Conservation (phyloP, 2,113 vertebrate genomes). For the Nymphicus hollandicus region DNA sequence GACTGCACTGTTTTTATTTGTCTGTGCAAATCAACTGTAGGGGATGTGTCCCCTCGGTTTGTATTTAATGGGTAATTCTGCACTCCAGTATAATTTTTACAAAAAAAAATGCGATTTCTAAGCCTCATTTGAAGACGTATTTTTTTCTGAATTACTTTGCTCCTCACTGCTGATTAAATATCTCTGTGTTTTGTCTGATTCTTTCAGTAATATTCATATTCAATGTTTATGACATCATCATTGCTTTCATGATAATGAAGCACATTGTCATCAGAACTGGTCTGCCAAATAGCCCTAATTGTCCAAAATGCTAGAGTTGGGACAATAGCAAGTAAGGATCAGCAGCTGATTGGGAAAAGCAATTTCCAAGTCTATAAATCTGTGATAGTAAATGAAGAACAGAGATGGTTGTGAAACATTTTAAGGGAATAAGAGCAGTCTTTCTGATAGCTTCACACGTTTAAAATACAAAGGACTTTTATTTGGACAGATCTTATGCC, state of each 20-base stretch:
- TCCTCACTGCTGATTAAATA: conserved; percentile 23
- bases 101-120: conserved; percentile 24
- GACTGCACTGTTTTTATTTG: not conserved
- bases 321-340: conserved; percentile 1
- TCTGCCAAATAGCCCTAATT: conserved; percentile 44
- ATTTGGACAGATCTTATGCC: not conserved
- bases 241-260: conserved; percentile 49
- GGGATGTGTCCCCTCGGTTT: not conserved
- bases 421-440: not conserved
- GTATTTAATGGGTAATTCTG: not conserved
- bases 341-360: conserved; percentile 24
- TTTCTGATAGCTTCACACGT: not conserved
- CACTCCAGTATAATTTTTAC: not conserved
- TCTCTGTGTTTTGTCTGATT: conserved; percentile 46
- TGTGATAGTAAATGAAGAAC: not conserved
- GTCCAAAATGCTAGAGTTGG: conserved; percentile 15
- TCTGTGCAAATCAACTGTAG: not conserved
- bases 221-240: conserved; percentile 3
- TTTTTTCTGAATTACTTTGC: conserved; percentile 15
- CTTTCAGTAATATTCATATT: conserved; percentile 23
- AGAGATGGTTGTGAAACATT: not conserved
- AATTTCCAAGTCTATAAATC: conserved; percentile 6
- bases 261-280: conserved; percentile 14
- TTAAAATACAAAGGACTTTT: not conserved
- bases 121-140: conserved; percentile 48